Conservation (phyloP, 2,797 vertebrate genomes). For the Clarias platycephalus region DNA sequence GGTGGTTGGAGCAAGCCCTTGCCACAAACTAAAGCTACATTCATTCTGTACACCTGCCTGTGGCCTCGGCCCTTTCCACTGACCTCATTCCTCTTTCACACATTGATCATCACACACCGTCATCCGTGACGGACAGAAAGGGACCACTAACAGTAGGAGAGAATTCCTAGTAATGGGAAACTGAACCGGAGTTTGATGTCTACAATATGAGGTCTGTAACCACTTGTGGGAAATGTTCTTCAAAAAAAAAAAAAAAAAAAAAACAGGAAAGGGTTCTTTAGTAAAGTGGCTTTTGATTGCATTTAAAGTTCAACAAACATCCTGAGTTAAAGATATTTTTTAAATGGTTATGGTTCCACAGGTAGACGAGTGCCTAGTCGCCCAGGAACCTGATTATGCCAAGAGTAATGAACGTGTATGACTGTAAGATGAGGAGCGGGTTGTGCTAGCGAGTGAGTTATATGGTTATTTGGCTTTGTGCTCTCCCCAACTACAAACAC, state of each 20-base stretch:
- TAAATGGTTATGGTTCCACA: neutral
- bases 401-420: neutral
- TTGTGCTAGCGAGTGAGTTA: neutral
- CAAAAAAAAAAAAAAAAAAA: neutral
- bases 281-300: neutral
- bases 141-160: neutral
- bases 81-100: conserved; percentile 21
- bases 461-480: neutral
- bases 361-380: neutral
- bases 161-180: conserved; percentile 13
- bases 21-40: neutral
- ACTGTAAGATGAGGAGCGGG: neutral
- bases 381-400: neutral
- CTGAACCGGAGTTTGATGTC: conserved; percentile 3
- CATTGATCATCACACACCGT: conserved; percentile 35
- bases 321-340: neutral
- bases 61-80: conserved; percentile 38
- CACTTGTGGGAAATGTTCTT: neutral
- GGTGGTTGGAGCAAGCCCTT: conserved; percentile 26
- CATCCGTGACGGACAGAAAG: conserved; percentile 8
- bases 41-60: conserved; percentile 11
- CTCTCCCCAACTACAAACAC: no score
- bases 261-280: neutral
- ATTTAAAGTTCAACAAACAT: neutral
- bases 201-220: conserved; percentile 9